Evolutionary conservation across 2,888 invertebrate species (phyloP).

Genomic region (Pristionchus mayeri): DNA sequence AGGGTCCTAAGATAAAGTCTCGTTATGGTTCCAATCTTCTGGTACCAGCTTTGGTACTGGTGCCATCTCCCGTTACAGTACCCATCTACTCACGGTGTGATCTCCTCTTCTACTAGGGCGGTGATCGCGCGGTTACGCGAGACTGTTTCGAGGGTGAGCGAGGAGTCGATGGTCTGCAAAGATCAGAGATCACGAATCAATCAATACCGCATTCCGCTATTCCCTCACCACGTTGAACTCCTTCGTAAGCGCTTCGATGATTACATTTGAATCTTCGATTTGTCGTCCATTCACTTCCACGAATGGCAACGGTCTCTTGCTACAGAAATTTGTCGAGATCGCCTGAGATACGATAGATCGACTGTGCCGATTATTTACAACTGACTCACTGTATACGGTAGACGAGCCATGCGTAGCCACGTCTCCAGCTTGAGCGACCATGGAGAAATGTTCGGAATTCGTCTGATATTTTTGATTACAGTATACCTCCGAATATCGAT

Average conservation of each 20-base stretch:
- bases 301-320: constrained; percentile 85
- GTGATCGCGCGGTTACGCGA: neutral
- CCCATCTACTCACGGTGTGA: constrained; percentile 35
- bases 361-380: neutral
- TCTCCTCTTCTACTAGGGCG: constrained; percentile 4
- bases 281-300: constrained; percentile 95
- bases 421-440: constrained; percentile 40
- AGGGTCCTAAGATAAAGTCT: neutral
- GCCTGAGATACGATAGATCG: constrained; percentile 59
- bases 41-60: neutral
- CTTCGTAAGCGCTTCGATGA: constrained; percentile 80
- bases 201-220: neutral
- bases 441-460: neutral
- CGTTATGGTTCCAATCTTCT: neutral
- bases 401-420: neutral
- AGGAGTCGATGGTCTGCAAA: neutral
- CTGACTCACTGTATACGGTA: constrained; percentile 34
- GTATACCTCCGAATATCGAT: neutral
- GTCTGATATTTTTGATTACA: neutral
- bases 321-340: constrained; percentile 66
- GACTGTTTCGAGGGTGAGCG: neutral
- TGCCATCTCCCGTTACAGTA: neutral
- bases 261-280: constrained; percentile 91
- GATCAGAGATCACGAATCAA: no score
- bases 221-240: neutral